Percentiles rank a stretch among this genome's conserved stretches.
Evolutionary conservation across 2,888 invertebrate species (phyloP).

Genomic region (Candidula unifasciata): DNA sequence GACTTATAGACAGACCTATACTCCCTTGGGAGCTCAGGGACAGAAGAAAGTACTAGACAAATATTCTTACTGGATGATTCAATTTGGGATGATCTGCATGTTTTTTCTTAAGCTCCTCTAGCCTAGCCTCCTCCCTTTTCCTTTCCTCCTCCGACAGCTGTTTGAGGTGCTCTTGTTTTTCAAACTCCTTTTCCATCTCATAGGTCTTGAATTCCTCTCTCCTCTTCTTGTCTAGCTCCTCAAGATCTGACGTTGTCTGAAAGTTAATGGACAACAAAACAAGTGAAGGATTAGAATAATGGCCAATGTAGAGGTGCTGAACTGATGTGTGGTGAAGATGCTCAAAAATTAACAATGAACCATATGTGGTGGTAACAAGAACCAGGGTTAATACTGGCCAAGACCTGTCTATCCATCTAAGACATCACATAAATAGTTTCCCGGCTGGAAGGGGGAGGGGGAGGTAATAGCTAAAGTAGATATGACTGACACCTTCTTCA

Average conservation of each 20-base stretch:
- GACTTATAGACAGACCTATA: no score
- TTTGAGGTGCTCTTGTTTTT: conserved; percentile 88
- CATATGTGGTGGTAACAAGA: no score
- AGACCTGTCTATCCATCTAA: no score
- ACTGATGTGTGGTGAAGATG: not conserved
- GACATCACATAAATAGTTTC: no score
- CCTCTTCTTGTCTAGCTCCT: conserved; percentile 88
- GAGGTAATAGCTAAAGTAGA: no score
- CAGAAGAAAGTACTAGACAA: not conserved
- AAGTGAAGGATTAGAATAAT: not conserved
- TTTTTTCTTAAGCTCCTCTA: conserved; percentile 85
- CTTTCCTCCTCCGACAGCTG: conserved; percentile 84
- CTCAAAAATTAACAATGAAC: no score
- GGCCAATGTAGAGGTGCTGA: no score
- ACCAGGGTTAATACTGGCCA: no score
- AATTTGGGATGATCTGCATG: conserved; percentile 91
- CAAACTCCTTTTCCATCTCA: conserved; percentile 96
- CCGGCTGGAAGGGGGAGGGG: no score
- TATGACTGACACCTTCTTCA: no score
- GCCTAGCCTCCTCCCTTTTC: conserved; percentile 82
- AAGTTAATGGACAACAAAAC: not conserved
- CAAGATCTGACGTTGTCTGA: conserved; percentile 85
- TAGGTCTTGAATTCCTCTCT: conserved; percentile 94
- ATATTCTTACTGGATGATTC: conserved; percentile 78
- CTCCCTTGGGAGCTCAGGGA: no score